A percentile compares a stretch with the other conserved stretches of the same genome.
Evolutionary conservation across 2,888 invertebrate species (phyloP).

Genomic region (Venustoraphidia nigricollis): DNA sequence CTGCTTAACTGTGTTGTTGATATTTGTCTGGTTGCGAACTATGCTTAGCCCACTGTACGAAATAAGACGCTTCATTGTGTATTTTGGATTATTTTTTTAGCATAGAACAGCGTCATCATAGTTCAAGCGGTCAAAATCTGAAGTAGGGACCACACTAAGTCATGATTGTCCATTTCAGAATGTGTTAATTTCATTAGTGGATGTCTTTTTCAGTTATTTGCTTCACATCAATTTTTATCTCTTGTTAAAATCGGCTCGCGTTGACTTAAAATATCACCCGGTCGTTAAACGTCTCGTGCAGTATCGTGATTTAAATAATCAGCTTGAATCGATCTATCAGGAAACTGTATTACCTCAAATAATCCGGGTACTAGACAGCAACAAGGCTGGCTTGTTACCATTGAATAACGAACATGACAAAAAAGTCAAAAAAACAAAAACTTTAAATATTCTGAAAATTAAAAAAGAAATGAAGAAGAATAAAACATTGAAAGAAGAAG

Average conservation of each 20-base stretch:
- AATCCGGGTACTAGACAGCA: conserved; percentile 37
- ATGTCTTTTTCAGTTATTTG: conserved; percentile 52
- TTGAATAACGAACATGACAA: conserved; percentile 3
- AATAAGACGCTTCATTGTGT: too few relatives aligned
- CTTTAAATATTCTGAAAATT: conserved; percentile 4
- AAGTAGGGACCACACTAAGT: too few relatives aligned
- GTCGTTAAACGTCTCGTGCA: conserved; percentile 71
- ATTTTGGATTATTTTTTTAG: too few relatives aligned
- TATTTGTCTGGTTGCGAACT: too few relatives aligned
- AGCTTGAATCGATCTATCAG: conserved; percentile 54
- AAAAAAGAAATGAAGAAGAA: conserved; percentile 22
- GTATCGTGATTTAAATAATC: conserved; percentile 57
- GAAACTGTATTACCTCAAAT: conserved; percentile 53
- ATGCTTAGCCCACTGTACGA: too few relatives aligned
- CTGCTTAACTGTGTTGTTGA: too few relatives aligned
- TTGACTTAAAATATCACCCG: conserved; percentile 70
- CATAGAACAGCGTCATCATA: too few relatives aligned
- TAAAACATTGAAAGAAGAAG: conserved; percentile 28
- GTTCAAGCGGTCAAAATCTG: too few relatives aligned
- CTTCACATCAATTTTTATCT: conserved; percentile 77
- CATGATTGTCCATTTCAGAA: too few relatives aligned
- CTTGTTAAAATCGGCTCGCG: conserved; percentile 61
- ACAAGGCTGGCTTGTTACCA: conserved; percentile 16
- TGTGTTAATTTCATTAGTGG: too few relatives aligned
- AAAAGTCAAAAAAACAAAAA: conserved; percentile 8